These are phyloP conservation scores for Hydrolagus colliei DNA, from an alignment of 2,797 vertebrate genomes.

Conservation along the genomic window DNA sequence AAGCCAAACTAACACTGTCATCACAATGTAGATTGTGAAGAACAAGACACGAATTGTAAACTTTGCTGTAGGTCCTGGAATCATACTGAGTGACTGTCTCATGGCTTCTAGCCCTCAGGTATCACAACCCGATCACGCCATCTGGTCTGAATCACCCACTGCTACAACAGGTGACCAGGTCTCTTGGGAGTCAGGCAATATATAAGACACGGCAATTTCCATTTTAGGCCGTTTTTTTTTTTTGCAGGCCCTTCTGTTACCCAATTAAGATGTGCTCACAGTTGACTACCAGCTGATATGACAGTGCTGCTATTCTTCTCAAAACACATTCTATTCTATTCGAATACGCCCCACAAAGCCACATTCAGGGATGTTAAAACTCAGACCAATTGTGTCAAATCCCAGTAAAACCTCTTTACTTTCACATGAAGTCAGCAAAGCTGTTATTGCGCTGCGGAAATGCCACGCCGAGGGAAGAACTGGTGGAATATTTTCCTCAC, in stretches of 20 bases:
- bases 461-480: not conserved
- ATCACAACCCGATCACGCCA: not conserved
- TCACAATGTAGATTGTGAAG: not conserved
- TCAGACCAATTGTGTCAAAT: not conserved
- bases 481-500: not conserved
- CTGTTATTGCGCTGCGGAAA: not conserved
- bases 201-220: not conserved
- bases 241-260: too few species aligned
- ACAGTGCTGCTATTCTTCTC: not conserved
- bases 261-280: not conserved
- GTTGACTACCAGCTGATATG: too few species aligned
- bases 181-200: not conserved
- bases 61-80: not conserved
- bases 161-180: not conserved
- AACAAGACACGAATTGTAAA: not conserved
- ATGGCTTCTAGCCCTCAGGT: not conserved
- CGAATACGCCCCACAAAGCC: not conserved
- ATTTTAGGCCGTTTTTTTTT: not conserved
- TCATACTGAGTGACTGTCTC: not conserved
- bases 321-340: not conserved
- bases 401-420: too few species aligned
- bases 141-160: not conserved
- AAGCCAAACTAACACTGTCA: too few species aligned
- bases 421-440: not conserved
- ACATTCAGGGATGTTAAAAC: not conserved